Base-by-base conservation (phyloP, 2,888 invertebrate genomes). In the Ephialtes manifestator region DNA sequence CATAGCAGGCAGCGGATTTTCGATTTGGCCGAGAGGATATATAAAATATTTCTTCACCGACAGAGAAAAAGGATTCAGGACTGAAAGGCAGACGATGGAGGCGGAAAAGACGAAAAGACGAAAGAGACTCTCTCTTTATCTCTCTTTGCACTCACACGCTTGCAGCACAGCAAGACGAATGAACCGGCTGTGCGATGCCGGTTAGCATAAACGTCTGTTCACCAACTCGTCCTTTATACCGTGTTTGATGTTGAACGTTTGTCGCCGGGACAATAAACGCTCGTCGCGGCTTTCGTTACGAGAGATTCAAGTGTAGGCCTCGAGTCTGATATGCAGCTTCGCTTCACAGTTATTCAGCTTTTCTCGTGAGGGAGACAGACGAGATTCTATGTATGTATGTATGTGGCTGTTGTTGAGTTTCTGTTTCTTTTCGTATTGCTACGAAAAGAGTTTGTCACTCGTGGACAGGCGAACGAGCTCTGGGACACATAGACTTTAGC, bases 221-320 rank as follows among this genome's bases (percentile, higher is more conserved):
- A 39, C 31, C 46, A 10, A 31, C 46, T 68, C 81, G 81, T n/a
- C 63, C 48, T 46, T 80, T 83, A 75, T 74, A 74, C 71, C 70
- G 70, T 82, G 81, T 86, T 86, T 86, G 86, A 84, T 86, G 86
- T 86, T 77, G 86, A 86, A 77, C 82, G 84, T 84, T 86, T 84
- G 82, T 86, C 84, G 84, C 84, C 80, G 79, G 84, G 75, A 84
- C 82, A 77, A 86, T 84, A 86, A 84, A 84, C 80, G 76, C 78
- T 82, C 81, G 86, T 82, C 81, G 84, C 39, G 68, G 81, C 75
- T 70, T 20, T 39, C 55, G 67, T 55, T 63, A 67, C 77, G 77
- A 65, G 71, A 72, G 76, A 78, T 46, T 60, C 75, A 58, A 80
- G 70, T 51, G 80, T 53, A 53, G 35, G 7, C 65, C 24, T 53